phyloP scores from a whole-genome alignment of 1,140 invertebrate species.

The Conus betulinus region DNA sequence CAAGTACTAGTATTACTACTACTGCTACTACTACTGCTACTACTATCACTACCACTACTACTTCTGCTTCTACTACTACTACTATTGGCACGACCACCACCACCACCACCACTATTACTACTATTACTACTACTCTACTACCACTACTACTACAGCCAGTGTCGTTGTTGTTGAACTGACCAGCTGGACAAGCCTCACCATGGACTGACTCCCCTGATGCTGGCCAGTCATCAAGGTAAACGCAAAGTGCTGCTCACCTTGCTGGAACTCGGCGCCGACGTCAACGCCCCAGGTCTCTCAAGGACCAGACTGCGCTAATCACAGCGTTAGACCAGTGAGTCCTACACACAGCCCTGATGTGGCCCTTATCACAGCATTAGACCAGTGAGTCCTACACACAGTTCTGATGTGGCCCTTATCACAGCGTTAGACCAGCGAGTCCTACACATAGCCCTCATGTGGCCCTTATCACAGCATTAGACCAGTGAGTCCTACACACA shows the following conservation, averaged over 20 bases:
- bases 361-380: no score
- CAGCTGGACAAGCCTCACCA: slow-evolving; percentile 13
- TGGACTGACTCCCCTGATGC: slow-evolving; percentile 22
- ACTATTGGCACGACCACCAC: neutral
- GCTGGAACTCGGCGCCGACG: slow-evolving; percentile 29
- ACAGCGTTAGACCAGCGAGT: no score
- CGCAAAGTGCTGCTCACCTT: slow-evolving; percentile 1
- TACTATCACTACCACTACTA: neutral
- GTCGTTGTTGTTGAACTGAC: neutral
- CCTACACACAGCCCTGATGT: no score
- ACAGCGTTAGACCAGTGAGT: neutral
- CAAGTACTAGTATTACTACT: neutral
- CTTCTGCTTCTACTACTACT: slow-evolving; percentile 17
- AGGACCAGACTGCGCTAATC: neutral
- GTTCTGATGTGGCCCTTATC: no score
- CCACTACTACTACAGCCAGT: slow-evolving; percentile 9
- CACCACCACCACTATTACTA: no score
- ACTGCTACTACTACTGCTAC: slow-evolving; percentile 13
- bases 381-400: no score
- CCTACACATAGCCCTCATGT: neutral
- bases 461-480: no score
- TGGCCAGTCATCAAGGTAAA: slow-evolving; percentile 30
- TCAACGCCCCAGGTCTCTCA: neutral
- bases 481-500: no score
- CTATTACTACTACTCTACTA: neutral